A percentile compares a stretch with the other conserved stretches of the same genome.
Evolutionary conservation across 2,113 vertebrate species (phyloP).

Genomic region (Chionis minor): DNA sequence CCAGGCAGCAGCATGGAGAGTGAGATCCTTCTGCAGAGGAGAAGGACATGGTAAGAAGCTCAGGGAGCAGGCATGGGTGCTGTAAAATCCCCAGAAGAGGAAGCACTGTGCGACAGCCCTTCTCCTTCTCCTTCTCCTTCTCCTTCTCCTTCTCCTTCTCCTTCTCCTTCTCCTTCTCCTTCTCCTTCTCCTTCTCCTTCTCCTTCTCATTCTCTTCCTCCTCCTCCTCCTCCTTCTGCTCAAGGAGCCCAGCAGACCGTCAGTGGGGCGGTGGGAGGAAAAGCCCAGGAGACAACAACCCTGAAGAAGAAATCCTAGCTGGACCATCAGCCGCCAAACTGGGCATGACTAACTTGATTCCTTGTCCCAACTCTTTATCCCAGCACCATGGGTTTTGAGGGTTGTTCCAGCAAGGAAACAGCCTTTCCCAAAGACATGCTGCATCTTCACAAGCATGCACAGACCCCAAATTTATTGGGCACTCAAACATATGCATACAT

Average conservation of each 20-base stretch:
- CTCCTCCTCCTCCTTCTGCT: neutral
- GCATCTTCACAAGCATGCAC: neutral
- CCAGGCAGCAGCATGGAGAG: neutral
- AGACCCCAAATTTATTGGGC: neutral
- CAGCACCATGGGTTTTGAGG: neutral
- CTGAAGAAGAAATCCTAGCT: neutral
- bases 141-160: neutral
- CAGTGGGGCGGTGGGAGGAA: neutral
- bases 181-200: neutral
- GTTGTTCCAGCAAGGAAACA: neutral
- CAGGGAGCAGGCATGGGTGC: neutral
- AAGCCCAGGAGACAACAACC: neutral
- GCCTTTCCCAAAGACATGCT: neutral
- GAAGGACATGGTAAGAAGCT: neutral
- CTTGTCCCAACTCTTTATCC: neutral
- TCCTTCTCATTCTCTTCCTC: neutral
- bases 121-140: neutral
- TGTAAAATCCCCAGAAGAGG: neutral
- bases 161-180: neutral
- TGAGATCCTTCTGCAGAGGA: neutral
- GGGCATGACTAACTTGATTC: neutral
- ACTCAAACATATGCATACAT: rapidly evolving
- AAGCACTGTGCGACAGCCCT: neutral
- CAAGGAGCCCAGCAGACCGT: neutral
- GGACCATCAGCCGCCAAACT: neutral